phyloP scores from a whole-genome alignment of 2,797 vertebrate genomes.

The Crenichthys baileyi region DNA sequence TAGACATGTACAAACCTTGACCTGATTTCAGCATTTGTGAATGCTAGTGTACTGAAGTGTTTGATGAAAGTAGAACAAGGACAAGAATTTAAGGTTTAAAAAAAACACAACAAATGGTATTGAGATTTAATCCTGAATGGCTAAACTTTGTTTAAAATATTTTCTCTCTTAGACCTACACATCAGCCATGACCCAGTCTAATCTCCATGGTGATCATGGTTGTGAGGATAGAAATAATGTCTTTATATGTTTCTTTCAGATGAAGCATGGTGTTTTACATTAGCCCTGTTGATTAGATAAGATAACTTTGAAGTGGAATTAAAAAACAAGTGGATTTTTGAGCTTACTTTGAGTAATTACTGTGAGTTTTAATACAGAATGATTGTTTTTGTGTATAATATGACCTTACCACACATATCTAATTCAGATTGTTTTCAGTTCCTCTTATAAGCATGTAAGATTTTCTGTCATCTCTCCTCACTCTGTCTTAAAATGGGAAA shows the following conservation, averaged over 20 bases:
- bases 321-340: background rate
- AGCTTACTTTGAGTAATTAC: background rate
- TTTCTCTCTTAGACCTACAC: background rate
- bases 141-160: background rate
- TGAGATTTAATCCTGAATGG: background rate
- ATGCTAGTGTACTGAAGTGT: background rate
- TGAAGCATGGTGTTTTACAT: background rate
- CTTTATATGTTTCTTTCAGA: background rate
- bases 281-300: background rate
- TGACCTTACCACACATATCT: background rate
- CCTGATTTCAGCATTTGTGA: background rate
- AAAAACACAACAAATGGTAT: background rate
- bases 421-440: background rate
- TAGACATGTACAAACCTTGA: background rate
- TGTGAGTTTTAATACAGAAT: background rate
- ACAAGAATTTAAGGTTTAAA: background rate
- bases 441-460: background rate
- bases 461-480: background rate
- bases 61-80: background rate
- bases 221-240: background rate
- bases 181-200: background rate
- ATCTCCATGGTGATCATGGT: background rate
- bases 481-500: slow-evolving; percentile 10
- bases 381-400: too few relatives aligned
- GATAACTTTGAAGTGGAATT: background rate